phyloP scores from a whole-genome alignment of 2,797 vertebrate genomes.

The Enteromius trimaculatus region DNA sequence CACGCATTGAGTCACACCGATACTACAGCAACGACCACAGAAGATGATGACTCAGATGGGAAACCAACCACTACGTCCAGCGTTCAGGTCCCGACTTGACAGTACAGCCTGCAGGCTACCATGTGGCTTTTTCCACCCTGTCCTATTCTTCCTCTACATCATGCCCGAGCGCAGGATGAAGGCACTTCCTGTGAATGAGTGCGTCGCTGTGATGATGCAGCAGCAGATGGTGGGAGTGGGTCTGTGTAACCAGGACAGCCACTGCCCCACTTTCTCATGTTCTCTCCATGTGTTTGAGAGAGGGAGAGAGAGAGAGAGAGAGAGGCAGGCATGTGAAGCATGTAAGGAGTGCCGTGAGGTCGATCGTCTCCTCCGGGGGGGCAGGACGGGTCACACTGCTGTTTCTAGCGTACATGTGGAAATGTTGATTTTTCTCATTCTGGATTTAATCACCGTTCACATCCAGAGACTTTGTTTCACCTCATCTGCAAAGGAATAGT shows the following conservation, averaged over 20 bases:
- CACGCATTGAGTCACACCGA: background rate
- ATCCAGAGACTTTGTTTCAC: background rate
- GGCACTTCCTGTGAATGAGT: constrained; percentile 14
- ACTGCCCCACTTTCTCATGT: constrained; percentile 63
- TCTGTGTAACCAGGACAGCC: constrained; percentile 54
- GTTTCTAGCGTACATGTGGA: constrained; percentile 66
- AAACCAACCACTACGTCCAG: constrained; percentile 13
- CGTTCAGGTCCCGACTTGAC: constrained; percentile 51
- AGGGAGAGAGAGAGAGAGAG: constrained; percentile 30
- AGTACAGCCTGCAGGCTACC: background rate
- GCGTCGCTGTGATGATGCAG: constrained; percentile 42
- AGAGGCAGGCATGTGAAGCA: constrained; percentile 50
- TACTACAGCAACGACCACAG: background rate
- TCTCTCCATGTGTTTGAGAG: constrained; percentile 44
- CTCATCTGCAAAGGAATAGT: background rate
- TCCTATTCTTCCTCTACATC: background rate
- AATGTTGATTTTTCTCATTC: constrained; percentile 43
- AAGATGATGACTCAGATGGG: constrained; percentile 33
- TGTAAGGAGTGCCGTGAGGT: constrained; percentile 30
- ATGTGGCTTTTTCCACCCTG: constrained; percentile 19
- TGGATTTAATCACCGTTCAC: constrained; percentile 19
- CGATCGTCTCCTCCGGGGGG: background rate
- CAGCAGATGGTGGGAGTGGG: constrained; percentile 62
- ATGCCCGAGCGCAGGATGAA: constrained; percentile 15
- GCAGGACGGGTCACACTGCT: constrained; percentile 60